Evolutionary conservation across 1,140 invertebrate genomes (phyloP).

Genomic region (Hesperophylax magnus): DNA sequence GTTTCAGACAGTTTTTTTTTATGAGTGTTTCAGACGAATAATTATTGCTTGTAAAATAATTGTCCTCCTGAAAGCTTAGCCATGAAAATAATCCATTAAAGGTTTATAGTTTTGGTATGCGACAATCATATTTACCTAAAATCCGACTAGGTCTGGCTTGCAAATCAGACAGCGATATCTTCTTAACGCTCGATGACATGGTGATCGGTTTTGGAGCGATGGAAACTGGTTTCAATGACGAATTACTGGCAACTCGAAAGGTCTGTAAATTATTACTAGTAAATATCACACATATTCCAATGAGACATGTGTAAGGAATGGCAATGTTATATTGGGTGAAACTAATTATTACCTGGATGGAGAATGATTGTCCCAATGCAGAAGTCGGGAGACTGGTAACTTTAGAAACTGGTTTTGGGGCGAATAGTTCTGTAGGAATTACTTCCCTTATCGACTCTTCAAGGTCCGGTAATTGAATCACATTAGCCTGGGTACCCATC

Average conservation of each 20-base stretch:
- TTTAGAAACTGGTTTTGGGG: not conserved
- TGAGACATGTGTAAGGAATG: not conserved
- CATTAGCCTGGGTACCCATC: not conserved
- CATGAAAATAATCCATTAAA: too few species aligned
- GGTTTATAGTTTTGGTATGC: not conserved
- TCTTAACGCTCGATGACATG: conserved; percentile 59
- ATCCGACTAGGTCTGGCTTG: conserved; percentile 59
- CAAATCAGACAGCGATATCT: conserved; percentile 60
- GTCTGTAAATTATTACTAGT: conserved; percentile 33
- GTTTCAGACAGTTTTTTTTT: too few species aligned
- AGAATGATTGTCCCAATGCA: not conserved
- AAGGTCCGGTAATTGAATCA: not conserved
- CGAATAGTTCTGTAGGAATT: not conserved
- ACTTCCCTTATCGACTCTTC: not conserved
- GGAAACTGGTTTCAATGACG: conserved; percentile 61
- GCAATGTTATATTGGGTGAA: too few species aligned
- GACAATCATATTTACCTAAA: conserved; percentile 38
- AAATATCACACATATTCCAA: not conserved
- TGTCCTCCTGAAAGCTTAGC: too few species aligned
- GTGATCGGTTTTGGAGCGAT: conserved; percentile 65
- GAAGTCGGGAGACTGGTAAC: not conserved
- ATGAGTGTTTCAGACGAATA: too few species aligned
- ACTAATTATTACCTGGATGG: conserved; percentile 1
- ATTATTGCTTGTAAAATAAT: too few species aligned
- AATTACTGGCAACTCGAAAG: conserved; percentile 36